These are phyloP conservation scores for Phaethornis superciliosus DNA, from an alignment of 2,113 vertebrate genomes.

Conservation along the genomic window DNA sequence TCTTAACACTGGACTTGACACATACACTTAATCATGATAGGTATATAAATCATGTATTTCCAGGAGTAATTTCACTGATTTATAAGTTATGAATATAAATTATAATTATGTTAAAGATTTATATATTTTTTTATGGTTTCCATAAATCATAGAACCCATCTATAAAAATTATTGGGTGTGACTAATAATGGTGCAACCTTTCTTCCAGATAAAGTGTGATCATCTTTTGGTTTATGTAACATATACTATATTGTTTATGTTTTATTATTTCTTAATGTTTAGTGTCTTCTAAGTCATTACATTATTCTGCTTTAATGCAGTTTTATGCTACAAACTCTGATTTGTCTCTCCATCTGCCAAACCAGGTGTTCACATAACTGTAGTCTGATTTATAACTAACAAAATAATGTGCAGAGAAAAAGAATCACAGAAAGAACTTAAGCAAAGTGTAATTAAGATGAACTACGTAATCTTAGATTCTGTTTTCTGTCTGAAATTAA, in stretches of 20 bases:
- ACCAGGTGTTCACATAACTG: not conserved
- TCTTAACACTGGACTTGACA: not conserved
- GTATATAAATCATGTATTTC: constrained; percentile 27
- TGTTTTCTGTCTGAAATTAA: not conserved
- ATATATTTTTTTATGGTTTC: constrained; percentile 25
- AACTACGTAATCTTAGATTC: not conserved
- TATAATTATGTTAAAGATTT: constrained; percentile 16
- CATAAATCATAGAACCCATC: constrained; percentile 19
- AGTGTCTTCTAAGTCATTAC: not conserved
- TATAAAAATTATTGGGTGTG: not conserved
- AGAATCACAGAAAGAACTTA: not conserved
- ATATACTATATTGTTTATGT: not conserved
- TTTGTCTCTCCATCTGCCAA: not conserved
- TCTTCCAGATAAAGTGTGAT: not conserved
- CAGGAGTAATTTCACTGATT: constrained; percentile 10
- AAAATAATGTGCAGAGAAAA: not conserved
- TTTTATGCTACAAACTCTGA: not conserved
- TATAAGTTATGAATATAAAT: constrained; percentile 16
- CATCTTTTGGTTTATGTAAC: not conserved
- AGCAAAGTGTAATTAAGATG: not conserved
- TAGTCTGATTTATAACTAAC: not conserved
- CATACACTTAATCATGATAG: not conserved
- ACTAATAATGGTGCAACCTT: not conserved
- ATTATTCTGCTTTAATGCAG: not conserved
- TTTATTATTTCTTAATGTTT: not conserved